Base-by-base conservation (phyloP, 2,797 vertebrate genomes). In the Eurystomus glaucurus region DNA sequence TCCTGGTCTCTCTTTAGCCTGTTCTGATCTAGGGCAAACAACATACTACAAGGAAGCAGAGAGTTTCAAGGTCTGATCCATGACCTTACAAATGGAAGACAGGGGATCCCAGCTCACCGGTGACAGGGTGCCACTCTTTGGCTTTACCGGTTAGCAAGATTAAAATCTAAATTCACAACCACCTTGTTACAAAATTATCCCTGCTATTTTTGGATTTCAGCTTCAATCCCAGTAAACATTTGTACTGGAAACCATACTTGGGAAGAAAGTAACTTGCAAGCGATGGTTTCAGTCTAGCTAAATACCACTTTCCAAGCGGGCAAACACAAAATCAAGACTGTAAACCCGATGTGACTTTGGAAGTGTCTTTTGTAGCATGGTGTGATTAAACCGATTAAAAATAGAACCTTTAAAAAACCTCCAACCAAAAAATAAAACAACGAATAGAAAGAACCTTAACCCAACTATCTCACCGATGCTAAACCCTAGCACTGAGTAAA, bases 11-110 rank as follows among this genome's bases (percentile, higher is more conserved):
- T 90, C 80, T 87, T 90, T 15, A 94, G 57, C 64, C 51, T 77
- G 75, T 48, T 82, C 70, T 91, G 77, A 69, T 70, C 31, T 31
- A 77, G 41, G 46, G 81, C 88, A 81, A 95, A 65, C 43, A 26
- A 76, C 4, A 1, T 12, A 69, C 54, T 31, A 66, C 23, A 85
- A 82, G 55, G 77, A 94, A 96, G 77, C 70, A 79, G 22, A 71
- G 85, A 55, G 43, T 80, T 77, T 89, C 92, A 97, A 95, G 83
- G 80, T 93, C 94, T 96, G 75, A 92, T 84, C 62, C 77, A 62
- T 89, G 66, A 89, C 85, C 64, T 91, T 77, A 91, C 0, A 0
- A n/a, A 0, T 50, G 41, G 55, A 91, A 95, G 64, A 74, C 37
- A 21, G n/a, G 31, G 52, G 60, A 94, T 50, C 48, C 70, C 72